A percentile compares a stretch with the other conserved stretches of the same genome.
Conservation (phyloP, 2,797 vertebrate species). For the Dermochelys coriacea region DNA sequence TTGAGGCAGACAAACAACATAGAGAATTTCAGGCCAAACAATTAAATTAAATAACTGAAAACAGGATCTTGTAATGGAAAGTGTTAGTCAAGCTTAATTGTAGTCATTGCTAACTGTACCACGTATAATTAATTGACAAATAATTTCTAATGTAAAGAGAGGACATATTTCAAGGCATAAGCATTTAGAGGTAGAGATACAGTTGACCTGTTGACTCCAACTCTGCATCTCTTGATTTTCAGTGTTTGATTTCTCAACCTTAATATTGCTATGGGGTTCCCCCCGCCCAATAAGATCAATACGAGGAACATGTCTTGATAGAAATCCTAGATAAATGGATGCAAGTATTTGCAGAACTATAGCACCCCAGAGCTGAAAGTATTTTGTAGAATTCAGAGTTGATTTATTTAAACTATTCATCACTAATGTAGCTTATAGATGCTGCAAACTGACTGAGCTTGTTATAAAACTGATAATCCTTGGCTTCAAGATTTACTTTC, state of each 20-base stretch:
- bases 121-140: neutral
- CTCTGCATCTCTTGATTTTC: neutral
- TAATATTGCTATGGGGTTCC: neutral
- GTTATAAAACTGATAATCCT: neutral
- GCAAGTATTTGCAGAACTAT: neutral
- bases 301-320: no score
- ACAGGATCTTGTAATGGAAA: neutral
- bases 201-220: neutral
- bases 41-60: neutral
- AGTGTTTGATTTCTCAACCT: neutral
- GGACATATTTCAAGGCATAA: neutral
- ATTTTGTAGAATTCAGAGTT: neutral
- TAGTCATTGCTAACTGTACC: neutral
- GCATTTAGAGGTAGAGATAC: neutral
- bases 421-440: neutral
- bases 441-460: neutral
- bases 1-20: neutral
- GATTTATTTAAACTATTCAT: neutral
- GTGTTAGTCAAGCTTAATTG: neutral
- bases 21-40: neutral
- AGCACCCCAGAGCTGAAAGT: slow-evolving; percentile 35
- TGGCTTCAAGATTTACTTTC: neutral
- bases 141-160: neutral
- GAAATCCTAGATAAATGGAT: no score
- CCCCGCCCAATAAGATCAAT: neutral